Evolutionary conservation across 35 echinoderm and acorn worm genomes (phyloP).

Genomic region (Heliocidaris tuberculata): DNA sequence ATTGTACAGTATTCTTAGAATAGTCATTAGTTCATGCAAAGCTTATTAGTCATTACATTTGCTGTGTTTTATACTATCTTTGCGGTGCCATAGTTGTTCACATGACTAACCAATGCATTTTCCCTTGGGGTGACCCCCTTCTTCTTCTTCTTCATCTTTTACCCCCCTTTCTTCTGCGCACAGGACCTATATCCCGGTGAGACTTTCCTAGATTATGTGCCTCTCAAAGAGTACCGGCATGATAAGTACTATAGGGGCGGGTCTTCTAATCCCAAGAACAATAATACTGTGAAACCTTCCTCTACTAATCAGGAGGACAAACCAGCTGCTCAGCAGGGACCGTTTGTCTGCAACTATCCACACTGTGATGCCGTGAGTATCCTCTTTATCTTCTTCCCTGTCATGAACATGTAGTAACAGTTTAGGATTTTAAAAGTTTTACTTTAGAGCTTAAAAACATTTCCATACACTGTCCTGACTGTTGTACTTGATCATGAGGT

Average conservation of each 20-base stretch:
- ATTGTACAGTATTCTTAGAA: background rate
- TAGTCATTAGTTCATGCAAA: background rate
- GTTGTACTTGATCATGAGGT: no score
- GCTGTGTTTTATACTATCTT: background rate
- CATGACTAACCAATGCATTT: background rate
- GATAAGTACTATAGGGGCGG: slow-evolving; percentile 92
- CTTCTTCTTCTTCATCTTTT: background rate
- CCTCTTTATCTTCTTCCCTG: background rate
- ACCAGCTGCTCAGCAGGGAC: slow-evolving; percentile 60
- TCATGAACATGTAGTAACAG: background rate
- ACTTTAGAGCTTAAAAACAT: no score
- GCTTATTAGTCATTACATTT: background rate
- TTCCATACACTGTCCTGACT: no score
- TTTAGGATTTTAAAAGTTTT: no score
- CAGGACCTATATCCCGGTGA: slow-evolving; percentile 92
- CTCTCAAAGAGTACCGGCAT: slow-evolving; percentile 88
- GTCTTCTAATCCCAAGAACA: slow-evolving; percentile 53
- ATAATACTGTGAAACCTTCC: slow-evolving; percentile 83
- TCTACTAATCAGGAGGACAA: slow-evolving; percentile 79
- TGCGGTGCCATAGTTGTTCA: background rate
- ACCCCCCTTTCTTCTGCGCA: background rate
- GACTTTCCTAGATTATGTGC: slow-evolving; percentile 95
- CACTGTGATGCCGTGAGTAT: slow-evolving; percentile 89
- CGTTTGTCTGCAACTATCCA: slow-evolving; percentile 82
- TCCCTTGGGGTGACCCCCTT: background rate